These are phyloP conservation scores for Chaetodon trifasciatus DNA, from an alignment of 2,797 vertebrate species.

Conservation along the genomic window DNA sequence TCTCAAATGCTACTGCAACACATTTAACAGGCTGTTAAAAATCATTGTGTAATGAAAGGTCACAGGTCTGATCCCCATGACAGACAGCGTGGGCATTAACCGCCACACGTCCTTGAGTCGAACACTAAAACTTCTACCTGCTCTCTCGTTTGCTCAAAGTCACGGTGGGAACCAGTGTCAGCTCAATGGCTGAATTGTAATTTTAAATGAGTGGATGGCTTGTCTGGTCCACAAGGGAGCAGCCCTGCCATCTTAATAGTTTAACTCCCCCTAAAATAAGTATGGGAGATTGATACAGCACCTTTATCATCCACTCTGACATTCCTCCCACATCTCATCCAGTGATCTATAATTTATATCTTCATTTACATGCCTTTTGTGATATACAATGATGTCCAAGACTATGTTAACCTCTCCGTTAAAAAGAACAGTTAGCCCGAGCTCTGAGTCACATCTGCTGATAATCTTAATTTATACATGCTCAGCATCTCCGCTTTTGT, in stretches of 20 bases:
- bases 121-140: conserved; percentile 35
- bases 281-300: conserved; percentile 43
- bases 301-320: conserved; percentile 47
- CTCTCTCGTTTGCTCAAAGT: conserved; percentile 33
- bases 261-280: conserved; percentile 34
- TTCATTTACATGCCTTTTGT: conserved; percentile 73
- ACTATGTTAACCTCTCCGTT: conserved; percentile 59
- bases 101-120: conserved; percentile 48
- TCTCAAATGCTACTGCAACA: conserved; percentile 32
- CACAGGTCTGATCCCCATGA: conserved; percentile 38
- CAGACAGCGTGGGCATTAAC: conserved; percentile 12
- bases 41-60: conserved; percentile 31
- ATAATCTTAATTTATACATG: conserved; percentile 46
- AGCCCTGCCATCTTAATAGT: conserved; percentile 40
- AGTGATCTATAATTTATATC: conserved; percentile 74
- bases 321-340: conserved; percentile 65
- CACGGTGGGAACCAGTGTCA: conserved; percentile 17
- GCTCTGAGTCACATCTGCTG: conserved; percentile 33
- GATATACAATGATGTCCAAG: conserved; percentile 44
- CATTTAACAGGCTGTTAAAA: conserved; percentile 43
- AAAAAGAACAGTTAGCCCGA: conserved; percentile 56
- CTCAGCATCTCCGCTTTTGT: conserved; percentile 50
- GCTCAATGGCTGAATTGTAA: conserved; percentile 38
- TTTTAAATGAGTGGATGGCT: conserved; percentile 46
- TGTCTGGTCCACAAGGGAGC: conserved; percentile 16